These are phyloP conservation scores for Chelonoidis abingdonii DNA, from an alignment of 2,113 vertebrate species.

Conservation along the genomic window DNA sequence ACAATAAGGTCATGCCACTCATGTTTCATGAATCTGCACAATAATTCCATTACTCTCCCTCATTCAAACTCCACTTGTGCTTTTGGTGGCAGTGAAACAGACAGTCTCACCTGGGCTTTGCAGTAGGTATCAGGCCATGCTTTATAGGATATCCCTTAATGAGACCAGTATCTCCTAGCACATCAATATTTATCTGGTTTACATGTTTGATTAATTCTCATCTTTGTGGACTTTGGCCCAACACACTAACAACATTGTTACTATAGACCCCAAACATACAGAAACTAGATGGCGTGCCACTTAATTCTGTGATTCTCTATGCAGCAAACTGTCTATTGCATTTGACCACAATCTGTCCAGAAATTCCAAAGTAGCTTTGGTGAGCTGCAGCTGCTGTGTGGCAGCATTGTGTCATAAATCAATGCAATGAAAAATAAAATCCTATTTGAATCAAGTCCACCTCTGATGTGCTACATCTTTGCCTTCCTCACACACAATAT, in stretches of 20 bases:
- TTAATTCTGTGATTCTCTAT: not conserved
- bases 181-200: not conserved
- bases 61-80: not conserved
- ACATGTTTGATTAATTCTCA: not conserved
- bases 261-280: constrained; percentile 32
- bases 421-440: not conserved
- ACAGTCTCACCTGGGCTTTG: not conserved
- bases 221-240: not conserved
- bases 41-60: not conserved
- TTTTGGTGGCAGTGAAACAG: fast-evolving
- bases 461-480: not conserved
- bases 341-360: not conserved
- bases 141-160: not conserved
- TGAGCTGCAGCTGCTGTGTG: constrained; percentile 2
- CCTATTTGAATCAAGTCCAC: not conserved
- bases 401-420: not conserved
- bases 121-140: no score
- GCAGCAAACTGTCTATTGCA: constrained; percentile 22
- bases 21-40: not conserved
- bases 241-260: fast-evolving
- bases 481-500: not conserved
- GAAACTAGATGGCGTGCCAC: not conserved
- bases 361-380: constrained; percentile 24
- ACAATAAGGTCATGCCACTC: not conserved
- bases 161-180: not conserved